These are phyloP conservation scores for Caretta caretta DNA, from an alignment of 2,113 vertebrate genomes.

Conservation along the genomic window DNA sequence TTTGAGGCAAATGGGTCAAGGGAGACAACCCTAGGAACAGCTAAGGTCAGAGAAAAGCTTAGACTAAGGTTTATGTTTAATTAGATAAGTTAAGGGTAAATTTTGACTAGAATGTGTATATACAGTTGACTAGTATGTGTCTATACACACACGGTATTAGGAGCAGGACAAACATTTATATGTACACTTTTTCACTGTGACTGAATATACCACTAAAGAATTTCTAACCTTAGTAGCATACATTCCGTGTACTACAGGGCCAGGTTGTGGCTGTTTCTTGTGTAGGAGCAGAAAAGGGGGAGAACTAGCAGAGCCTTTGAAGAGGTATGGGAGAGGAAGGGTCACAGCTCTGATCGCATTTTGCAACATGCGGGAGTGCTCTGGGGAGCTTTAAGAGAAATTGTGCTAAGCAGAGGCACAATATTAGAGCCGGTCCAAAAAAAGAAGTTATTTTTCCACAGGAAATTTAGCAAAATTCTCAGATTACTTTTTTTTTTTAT, in stretches of 20 bases:
- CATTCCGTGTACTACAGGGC: background rate
- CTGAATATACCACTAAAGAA: background rate
- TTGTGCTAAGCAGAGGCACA: background rate
- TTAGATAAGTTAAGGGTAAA: background rate
- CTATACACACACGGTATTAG: background rate
- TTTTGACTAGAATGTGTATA: fast-evolving
- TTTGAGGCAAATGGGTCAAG: background rate
- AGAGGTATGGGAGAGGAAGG: background rate
- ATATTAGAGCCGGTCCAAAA: background rate
- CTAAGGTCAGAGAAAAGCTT: background rate
- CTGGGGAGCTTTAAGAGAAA: background rate
- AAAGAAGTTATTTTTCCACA: background rate
- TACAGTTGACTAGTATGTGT: fast-evolving
- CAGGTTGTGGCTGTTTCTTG: background rate
- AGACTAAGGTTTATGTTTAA: background rate
- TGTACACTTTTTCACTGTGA: background rate
- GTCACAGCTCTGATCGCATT: background rate
- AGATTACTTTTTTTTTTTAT: background rate
- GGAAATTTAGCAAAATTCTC: conserved; percentile 8
- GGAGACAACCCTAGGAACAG: background rate
- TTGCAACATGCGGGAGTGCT: background rate
- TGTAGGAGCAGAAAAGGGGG: background rate
- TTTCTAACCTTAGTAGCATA: background rate
- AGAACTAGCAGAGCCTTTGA: background rate
- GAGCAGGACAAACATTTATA: background rate